Base-by-base conservation (phyloP, 2,888 invertebrate species). In the Sarcophaga caerulescens region DNA sequence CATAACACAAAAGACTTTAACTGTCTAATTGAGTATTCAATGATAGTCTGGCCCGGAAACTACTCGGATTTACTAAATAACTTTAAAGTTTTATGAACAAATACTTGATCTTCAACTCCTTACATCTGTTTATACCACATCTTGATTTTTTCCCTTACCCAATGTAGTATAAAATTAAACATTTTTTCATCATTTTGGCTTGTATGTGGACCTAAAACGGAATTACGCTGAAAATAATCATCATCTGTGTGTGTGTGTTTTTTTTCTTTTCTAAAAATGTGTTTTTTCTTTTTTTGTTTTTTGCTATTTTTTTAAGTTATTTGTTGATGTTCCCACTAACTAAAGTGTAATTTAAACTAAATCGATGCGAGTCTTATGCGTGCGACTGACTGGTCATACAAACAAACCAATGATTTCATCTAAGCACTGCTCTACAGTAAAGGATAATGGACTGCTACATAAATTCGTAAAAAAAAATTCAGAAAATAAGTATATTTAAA, bases 261-360 rank as follows among this genome's bases (percentile, higher is more conserved):
- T 66, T 25, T 25, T 35, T 6, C 47, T 44, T 23, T 84, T 62
- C 44, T 57, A 63, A 70, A 11, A 52, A 71, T 85, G 45, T 77
- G 21, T 70, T 47, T 47, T 47, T 47, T 57, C 80, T 81, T 68
- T 76, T 45, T 2, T 62, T 47, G n/a, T n/a, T n/a, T n/a, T n/a
- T n/a, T n/a, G n/a, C n/a, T n/a, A n/a, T 47, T 76, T 59, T 60
- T 47, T 76, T 69, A 75, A 14, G 59, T 19, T 81, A 75, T 79
- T 77, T 80, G 77, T 62, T 57, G 60, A 59, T 81, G 78, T 83
- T 85, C 83, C 87, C 87, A 87, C 80, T 85, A 80, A 81, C 85
- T 81, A 59, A 75, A 77, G 90, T 89, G 90, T 91, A 92, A 92
- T 92, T 92, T 92, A 91, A 92, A 92, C 91, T 92, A 92, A 92